These are phyloP conservation scores for Garra rufa DNA, from an alignment of 2,113 vertebrate genomes.

Conservation along the genomic window DNA sequence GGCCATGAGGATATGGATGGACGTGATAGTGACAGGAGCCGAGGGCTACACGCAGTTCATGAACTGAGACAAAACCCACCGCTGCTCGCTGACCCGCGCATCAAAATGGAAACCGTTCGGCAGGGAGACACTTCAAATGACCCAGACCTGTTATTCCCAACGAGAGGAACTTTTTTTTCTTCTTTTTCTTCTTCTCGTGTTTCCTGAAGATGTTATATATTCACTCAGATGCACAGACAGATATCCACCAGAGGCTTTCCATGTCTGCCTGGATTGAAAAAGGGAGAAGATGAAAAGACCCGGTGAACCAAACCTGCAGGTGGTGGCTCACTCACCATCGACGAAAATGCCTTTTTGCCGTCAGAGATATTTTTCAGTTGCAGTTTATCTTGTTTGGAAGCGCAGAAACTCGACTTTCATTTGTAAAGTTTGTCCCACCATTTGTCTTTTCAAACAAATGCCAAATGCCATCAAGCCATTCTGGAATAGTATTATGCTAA, in stretches of 20 bases:
- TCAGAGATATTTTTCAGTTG: conserved; percentile 68
- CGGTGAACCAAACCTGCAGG: conserved; percentile 40
- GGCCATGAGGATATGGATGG: conserved; percentile 99
- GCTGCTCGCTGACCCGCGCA: not conserved
- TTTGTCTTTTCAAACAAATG: conserved; percentile 62
- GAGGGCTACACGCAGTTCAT: conserved; percentile 98
- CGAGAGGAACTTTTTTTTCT: not conserved
- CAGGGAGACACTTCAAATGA: conserved; percentile 60
- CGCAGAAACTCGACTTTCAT: conserved; percentile 48
- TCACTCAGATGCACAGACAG: conserved; percentile 55
- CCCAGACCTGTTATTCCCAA: conserved; percentile 54
- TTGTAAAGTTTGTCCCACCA: not conserved
- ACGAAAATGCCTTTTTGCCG: conserved; percentile 71
- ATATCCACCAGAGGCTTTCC: conserved; percentile 62
- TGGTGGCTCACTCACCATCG: conserved; percentile 68
- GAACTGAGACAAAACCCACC: conserved; percentile 68
- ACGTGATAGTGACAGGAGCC: conserved; percentile 93
- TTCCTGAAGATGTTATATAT: conserved; percentile 54
- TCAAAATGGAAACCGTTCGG: conserved; percentile 34
- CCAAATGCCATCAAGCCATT: conserved; percentile 74
- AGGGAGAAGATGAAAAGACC: conserved; percentile 62
- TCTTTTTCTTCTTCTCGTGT: conserved; percentile 46
- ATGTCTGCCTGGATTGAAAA: conserved; percentile 70
- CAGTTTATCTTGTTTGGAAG: conserved; percentile 54
- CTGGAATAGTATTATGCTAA: conserved; percentile 46